phyloP scores from a whole-genome alignment of 2,113 vertebrate species.

The Corapipo altera region DNA sequence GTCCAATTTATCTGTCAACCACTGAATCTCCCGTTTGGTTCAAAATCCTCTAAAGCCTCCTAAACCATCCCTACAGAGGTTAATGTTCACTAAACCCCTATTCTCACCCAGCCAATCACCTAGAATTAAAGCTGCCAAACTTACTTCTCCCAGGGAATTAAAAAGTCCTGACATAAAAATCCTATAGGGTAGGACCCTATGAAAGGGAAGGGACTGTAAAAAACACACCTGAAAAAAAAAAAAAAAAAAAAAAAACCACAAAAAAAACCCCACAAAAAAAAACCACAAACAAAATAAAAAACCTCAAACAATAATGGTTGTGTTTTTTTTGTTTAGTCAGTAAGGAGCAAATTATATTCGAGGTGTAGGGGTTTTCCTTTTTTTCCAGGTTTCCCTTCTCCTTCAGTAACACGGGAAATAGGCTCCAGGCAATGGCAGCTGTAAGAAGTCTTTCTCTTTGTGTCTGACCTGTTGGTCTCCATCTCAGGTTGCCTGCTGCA shows the following conservation, averaged over 20 bases:
- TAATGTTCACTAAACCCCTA: background rate
- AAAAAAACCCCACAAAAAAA: background rate
- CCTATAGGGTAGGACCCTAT: fast-evolving
- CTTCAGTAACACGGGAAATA: background rate
- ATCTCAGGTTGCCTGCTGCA: background rate
- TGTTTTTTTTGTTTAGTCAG: background rate
- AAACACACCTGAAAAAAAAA: background rate
- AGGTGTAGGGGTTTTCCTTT: background rate
- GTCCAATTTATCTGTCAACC: background rate
- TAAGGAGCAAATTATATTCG: background rate
- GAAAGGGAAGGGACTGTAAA: background rate
- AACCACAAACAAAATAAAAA: too few species aligned
- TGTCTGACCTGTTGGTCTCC: background rate
- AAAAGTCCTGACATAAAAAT: background rate
- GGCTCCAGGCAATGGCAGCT: background rate
- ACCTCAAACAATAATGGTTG: background rate
- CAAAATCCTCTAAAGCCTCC: background rate
- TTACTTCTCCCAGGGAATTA: background rate
- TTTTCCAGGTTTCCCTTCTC: background rate
- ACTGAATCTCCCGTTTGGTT: background rate
- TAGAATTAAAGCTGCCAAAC: background rate
- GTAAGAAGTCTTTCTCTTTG: background rate
- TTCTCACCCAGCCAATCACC: background rate
- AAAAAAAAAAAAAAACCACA: background rate
- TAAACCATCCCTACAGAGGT: background rate